Conservation (phyloP, 2,113 vertebrate genomes). For the Syrmaticus mikado region DNA sequence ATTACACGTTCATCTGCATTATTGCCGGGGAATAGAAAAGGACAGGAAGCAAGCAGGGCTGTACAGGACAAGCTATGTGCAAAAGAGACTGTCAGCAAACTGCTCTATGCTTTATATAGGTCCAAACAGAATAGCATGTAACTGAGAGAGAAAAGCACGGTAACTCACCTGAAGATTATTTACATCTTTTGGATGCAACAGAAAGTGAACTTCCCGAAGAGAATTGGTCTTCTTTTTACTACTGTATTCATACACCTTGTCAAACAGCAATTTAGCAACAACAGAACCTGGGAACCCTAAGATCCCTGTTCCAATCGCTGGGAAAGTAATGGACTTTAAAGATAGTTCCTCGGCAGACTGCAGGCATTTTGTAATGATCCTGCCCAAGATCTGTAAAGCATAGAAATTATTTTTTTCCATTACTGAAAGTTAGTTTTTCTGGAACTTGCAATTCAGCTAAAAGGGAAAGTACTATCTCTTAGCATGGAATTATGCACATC, state of each 20-base stretch:
- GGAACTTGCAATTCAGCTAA: background rate
- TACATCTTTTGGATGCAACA: slow-evolving; percentile 82
- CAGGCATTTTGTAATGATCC: slow-evolving; percentile 83
- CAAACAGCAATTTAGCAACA: slow-evolving; percentile 81
- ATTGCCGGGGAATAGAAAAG: background rate
- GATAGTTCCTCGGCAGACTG: slow-evolving; percentile 69
- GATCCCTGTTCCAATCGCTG: slow-evolving; percentile 90
- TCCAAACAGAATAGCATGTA: background rate
- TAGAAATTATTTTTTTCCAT: background rate
- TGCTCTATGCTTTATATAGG: background rate
- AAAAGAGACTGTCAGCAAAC: background rate
- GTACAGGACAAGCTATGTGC: background rate
- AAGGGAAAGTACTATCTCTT: background rate
- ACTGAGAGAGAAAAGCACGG: background rate
- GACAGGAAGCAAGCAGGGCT: background rate
- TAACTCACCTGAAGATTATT: slow-evolving; percentile 82
- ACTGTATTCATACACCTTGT: slow-evolving; percentile 83
- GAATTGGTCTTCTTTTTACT: slow-evolving; percentile 60
- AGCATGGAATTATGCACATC: background rate
- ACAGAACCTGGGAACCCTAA: slow-evolving; percentile 82
- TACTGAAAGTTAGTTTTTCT: background rate
- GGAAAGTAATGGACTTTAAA: slow-evolving; percentile 86
- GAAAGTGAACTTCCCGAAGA: slow-evolving; percentile 82
- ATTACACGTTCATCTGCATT: background rate
- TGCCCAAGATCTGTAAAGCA: slow-evolving; percentile 77